A percentile compares a stretch with the other conserved stretches of the same genome.
These are phyloP conservation scores for Papilio elwesi DNA, from an alignment of 2,888 invertebrate species.

Conservation along the genomic window DNA sequence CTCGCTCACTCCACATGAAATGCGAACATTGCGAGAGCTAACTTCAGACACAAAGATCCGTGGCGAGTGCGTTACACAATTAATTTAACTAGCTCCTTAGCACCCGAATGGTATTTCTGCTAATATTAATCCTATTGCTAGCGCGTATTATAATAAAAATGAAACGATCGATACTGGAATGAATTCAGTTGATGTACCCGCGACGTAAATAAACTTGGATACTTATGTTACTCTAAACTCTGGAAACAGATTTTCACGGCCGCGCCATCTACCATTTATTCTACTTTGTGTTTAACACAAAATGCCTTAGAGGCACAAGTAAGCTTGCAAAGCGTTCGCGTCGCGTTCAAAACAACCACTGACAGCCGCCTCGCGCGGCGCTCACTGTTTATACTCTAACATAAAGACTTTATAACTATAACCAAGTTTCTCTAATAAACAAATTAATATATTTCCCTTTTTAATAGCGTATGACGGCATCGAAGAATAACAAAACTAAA, in stretches of 20 bases:
- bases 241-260: background rate
- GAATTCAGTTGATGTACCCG: conserved; percentile 15
- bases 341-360: too few species aligned
- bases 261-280: background rate
- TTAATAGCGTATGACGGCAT: background rate
- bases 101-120: background rate
- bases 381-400: background rate
- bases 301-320: conserved; percentile 28
- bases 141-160: background rate
- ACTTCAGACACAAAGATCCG: background rate
- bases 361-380: background rate
- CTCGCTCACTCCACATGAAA: background rate
- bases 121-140: background rate
- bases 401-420: background rate
- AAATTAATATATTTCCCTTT: background rate
- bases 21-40: background rate
- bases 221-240: conserved; percentile 5
- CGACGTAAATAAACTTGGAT: conserved; percentile 21
- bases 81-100: background rate
- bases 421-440: background rate
- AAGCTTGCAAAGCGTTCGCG: conserved; percentile 9
- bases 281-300: conserved; percentile 39
- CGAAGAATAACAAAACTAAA: conserved; percentile 7
- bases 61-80: background rate
- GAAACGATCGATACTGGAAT: conserved; percentile 19